Percentiles rank a stretch among this genome's conserved stretches.
These are phyloP conservation scores for Thymelicus sylvestris DNA, from an alignment of 2,888 invertebrate genomes.

Conservation along the genomic window DNA sequence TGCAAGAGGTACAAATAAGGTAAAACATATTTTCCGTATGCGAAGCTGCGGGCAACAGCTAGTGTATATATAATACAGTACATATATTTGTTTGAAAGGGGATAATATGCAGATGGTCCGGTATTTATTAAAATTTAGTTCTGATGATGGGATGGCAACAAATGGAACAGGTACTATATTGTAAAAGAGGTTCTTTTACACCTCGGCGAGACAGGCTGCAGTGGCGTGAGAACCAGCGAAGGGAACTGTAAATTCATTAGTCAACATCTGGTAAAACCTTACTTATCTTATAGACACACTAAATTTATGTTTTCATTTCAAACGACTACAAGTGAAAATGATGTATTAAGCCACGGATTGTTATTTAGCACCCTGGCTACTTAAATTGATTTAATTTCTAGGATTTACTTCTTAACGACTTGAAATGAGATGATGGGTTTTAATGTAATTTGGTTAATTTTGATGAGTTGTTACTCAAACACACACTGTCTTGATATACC, in stretches of 20 bases:
- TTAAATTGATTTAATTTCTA: background rate
- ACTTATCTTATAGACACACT: background rate
- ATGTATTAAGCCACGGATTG: background rate
- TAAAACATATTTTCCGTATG: too few relatives aligned
- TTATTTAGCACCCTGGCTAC: background rate
- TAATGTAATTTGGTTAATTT: too few relatives aligned
- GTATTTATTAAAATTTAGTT: too few relatives aligned
- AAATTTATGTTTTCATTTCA: slow-evolving; percentile 6
- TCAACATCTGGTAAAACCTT: background rate
- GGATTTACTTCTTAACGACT: background rate
- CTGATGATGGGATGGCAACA: too few relatives aligned
- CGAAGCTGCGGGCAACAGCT: too few relatives aligned
- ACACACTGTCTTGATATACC: too few relatives aligned
- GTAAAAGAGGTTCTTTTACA: slow-evolving; percentile 1
- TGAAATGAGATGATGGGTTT: too few relatives aligned
- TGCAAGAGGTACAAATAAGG: too few relatives aligned
- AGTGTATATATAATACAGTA: too few relatives aligned
- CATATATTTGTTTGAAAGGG: too few relatives aligned
- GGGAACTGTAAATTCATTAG: slow-evolving; percentile 10
- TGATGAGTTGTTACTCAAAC: too few relatives aligned
- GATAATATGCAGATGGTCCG: too few relatives aligned
- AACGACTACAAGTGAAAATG: background rate
- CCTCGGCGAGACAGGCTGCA: slow-evolving; percentile 6
- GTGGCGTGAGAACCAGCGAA: slow-evolving; percentile 14
- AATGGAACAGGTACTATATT: background rate